Base-by-base conservation (phyloP, 2,888 invertebrate genomes). In the Cerceris rybyensis region DNA sequence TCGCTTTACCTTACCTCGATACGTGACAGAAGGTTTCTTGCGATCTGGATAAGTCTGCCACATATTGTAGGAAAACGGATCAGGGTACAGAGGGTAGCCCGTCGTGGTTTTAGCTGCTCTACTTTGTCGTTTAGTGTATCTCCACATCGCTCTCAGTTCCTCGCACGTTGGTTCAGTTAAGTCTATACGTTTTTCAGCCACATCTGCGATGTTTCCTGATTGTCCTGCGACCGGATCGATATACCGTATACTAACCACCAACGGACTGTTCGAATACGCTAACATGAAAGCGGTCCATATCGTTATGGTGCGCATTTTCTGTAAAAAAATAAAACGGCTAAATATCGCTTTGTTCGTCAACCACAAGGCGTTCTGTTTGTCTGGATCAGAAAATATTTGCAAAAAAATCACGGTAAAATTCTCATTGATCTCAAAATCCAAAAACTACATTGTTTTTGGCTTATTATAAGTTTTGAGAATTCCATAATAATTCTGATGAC, bases 131-230 rank as follows among this genome's bases (percentile, higher is more conserved):
- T 97, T 97, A 14, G 97, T 97, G 93, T 97, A 97, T 92, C 96
- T 95, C 98, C 98, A 98, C 97, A 98, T 98, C 9, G 96, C 96
- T 76, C 97, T 95, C 63, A 98, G 94, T 90, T 98, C 96, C 84
- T 97, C 97, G 92, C 98, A 98, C 66, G 95, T 95, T 0, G 98
- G 98, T 89, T 98, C 98, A 49, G 95, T 94, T 74, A 90, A 88
- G 68, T 87, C 89, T n/a, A 86, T 80, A 7, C 90, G 88, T 77
- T 89, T 90, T 65, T 84, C 81, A 43, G 61, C 72, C 57, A 85
- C 59, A 52, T 78, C 79, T 57, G 66, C 66, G 60, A 72, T 80
- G 71, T n/a, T 81, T 74, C 77, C 73, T n/a, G 69, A 58, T 54
- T 72, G 82, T 67, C 65, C 49, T 28, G 75, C 67, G 57, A 75